phyloP scores from a whole-genome alignment of 2,113 vertebrate genomes.

The Leptocoma aspasia region DNA sequence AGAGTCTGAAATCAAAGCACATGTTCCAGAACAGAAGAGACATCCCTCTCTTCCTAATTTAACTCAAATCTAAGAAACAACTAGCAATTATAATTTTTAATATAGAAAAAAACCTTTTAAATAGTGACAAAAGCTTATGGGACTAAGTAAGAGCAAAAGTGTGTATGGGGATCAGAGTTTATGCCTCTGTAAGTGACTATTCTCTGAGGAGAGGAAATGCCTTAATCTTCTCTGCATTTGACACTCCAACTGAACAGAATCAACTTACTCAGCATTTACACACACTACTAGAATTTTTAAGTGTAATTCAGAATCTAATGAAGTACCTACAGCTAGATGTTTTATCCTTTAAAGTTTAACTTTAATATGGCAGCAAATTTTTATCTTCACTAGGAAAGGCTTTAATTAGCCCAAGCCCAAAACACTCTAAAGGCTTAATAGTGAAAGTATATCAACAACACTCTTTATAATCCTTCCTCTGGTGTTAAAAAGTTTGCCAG shows the following conservation, averaged over 20 bases:
- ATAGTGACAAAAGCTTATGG: not conserved
- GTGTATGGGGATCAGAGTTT: not conserved
- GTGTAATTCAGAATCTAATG: not conserved
- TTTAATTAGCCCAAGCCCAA: not conserved
- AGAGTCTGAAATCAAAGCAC: not conserved
- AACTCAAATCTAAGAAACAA: not conserved
- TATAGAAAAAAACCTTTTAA: not conserved
- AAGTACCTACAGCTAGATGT: not conserved
- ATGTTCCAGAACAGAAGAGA: not conserved
- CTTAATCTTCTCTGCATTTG: not conserved
- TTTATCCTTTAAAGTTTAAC: not conserved
- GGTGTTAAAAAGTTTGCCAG: not conserved
- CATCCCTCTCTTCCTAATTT: not conserved
- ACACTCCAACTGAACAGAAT: not conserved
- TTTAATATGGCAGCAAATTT: not conserved
- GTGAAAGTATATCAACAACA: not conserved
- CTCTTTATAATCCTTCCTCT: not conserved
- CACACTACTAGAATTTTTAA: not conserved
- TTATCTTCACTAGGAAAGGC: not conserved
- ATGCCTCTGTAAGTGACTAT: not conserved
- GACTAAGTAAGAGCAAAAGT: not conserved
- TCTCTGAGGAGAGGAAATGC: not conserved
- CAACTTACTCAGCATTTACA: not conserved
- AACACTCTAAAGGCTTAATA: not conserved
- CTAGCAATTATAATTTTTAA: not conserved